Base-by-base conservation (phyloP, 2,797 vertebrate genomes). In the Cryptoprocta ferox region DNA sequence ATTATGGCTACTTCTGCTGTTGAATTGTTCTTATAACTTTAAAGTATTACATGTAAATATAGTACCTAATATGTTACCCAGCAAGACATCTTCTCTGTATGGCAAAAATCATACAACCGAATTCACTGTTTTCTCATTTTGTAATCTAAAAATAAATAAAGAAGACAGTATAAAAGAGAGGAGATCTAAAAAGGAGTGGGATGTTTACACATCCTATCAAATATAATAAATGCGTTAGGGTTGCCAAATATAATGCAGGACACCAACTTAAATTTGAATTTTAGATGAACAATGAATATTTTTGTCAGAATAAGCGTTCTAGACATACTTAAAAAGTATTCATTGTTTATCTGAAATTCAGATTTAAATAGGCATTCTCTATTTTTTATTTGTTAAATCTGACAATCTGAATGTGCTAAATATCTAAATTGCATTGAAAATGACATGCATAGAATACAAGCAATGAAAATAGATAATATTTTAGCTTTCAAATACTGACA, bases 311-410 rank as follows among this genome's bases (percentile, higher is more conserved):
- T 37, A 93, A 83, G 9, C 32, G 42, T 73, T 30, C 10, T 68
- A 73, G 9, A 30, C 21, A 66, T n/a, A 93, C n/a, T 78, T 59
- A 80, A 75, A 59, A 75, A 48, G 53, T 59, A 84, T 56, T 91
- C 15, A 65, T 86, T 95, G 35, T 28, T 63, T 90, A 61, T 63
- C 30, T 91, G 50, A 93, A 94, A 85, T 94, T 95, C 14, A 89
- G 13, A 42, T 94, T 95, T 82, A 93, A 93, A 73, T 73, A 42
- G 26, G 9, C 16, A 79, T 75, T 87, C 12, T 53, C 35, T 53
- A 63, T 95, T 89, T 89, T 75, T 84, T 24, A 45, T 70, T 94
- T 91, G 71, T 26, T 88, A 80, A 94, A 89, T 85, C 59, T 65
- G 53, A 30, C 59, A 96, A 35, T 13, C 10, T 66, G 45, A 39